Evolutionary conservation across 2,113 vertebrate species (phyloP).

Genomic region (Hoplias malabaricus): DNA sequence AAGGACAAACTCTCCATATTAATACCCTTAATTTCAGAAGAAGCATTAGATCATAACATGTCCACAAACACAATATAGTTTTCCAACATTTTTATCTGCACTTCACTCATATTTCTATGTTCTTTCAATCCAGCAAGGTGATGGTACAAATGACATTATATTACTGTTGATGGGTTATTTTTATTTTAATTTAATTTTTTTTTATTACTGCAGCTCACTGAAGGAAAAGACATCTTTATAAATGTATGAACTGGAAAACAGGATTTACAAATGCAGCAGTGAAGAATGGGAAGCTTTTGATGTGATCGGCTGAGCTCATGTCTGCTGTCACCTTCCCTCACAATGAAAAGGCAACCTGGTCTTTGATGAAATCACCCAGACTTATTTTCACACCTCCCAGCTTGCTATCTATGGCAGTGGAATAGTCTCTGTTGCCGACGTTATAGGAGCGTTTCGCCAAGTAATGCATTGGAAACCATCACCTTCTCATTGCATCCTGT

Average conservation of each 20-base stretch:
- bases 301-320: background rate
- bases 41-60: too few relatives aligned
- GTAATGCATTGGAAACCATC: constrained; percentile 5
- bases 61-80: too few relatives aligned
- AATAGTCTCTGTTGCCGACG: too few relatives aligned
- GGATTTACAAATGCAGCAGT: constrained; percentile 19
- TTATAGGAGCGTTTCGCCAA: constrained; percentile 21
- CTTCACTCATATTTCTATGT: too few relatives aligned
- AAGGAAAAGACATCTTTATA: background rate
- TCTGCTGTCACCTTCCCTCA: constrained; percentile 1
- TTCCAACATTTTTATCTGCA: too few relatives aligned
- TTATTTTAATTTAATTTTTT: too few relatives aligned
- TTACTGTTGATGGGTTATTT: background rate
- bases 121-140: background rate
- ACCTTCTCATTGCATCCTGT: background rate
- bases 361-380: constrained; percentile 39
- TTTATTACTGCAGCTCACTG: background rate
- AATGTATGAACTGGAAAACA: background rate
- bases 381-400: constrained; percentile 37
- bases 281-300: background rate
- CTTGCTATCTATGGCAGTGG: constrained; percentile 42
- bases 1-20: too few relatives aligned
- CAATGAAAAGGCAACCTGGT: constrained; percentile 28
- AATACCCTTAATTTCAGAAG: too few relatives aligned
- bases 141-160: background rate